Base-by-base conservation (phyloP, 2,888 invertebrate species). In the Acleris holmiana region DNA sequence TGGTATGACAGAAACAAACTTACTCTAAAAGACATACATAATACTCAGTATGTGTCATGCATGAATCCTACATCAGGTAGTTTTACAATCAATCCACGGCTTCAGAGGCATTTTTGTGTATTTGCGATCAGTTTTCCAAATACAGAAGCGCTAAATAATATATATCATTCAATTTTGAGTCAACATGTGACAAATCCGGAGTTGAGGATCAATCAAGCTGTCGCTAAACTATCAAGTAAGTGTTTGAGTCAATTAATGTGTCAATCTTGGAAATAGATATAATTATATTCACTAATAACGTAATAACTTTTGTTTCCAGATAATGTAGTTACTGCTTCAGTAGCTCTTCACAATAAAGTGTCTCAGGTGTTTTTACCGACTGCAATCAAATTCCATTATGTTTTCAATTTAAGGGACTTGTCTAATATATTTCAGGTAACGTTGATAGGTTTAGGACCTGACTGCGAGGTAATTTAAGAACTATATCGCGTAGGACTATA, bases 11-110 rank as follows among this genome's bases (percentile, higher is more conserved):
- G 99, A 44, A 96, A 96, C 48, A 97, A 97, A 80, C 90, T 99
- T 21, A 94, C 96, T 0, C 86, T 99, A 13, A 99, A 99, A 88
- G 99, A 99, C 69, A 98, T 99, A 67, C 98, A 98, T 84, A 99
- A 98, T 80, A 98, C 98, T 66, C 99, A 99, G 83, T 99, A 99
- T 80, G 96, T 99, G 15, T 96, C 98, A 40, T 98, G 98, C 83
- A 99, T 99, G 99, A 99, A 99, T 90, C 99, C 99, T 0, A 99
- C 99, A 0, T 98, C 99, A 25, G 99, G 99, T 54, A 98, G 98
- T 79, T 99, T 99, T 78, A 98, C 98, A 4, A 98, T 99, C 71
- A 98, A 99, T 91, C 98, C 99, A 0, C 94, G 99, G 69, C 93
- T 99, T 8, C 98, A 99, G 83, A 93, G 98, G 57, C 98, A 98